Conservation (phyloP, 2,797 vertebrate genomes). For the Huso huso region DNA sequence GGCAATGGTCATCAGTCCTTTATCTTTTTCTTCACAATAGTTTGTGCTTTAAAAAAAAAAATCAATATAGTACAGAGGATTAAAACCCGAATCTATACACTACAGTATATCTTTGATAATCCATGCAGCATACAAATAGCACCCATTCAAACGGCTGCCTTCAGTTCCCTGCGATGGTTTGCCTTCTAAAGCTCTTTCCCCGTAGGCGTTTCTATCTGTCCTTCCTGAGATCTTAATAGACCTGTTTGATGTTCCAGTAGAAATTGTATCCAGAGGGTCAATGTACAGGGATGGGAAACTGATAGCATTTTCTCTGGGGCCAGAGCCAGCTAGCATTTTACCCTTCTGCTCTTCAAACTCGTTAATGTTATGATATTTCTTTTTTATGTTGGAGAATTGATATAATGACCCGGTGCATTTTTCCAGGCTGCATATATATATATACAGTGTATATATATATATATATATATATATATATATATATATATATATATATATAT, state of each 20-base stretch:
- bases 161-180: not conserved
- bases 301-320: conserved; percentile 16
- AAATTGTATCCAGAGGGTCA: conserved; percentile 21
- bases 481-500: no score
- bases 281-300: conserved; percentile 21
- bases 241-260: conserved; percentile 20
- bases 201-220: conserved; percentile 13
- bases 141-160: not conserved
- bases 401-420: conserved; percentile 15
- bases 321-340: no score
- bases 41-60: no score
- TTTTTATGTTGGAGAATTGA: not conserved
- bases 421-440: not conserved
- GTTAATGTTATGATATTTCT: conserved; percentile 17
- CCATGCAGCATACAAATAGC: no score
- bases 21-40: no score
- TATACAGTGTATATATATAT: no score
- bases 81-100: no score
- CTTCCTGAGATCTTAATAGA: conserved; percentile 24
- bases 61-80: no score
- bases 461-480: no score
- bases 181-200: not conserved
- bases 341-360: conserved; percentile 15
- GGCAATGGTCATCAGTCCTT: no score
- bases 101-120: no score